Base-by-base conservation (phyloP, 53 echinoderm and acorn worm genomes). In the Echinometra lucunter region DNA sequence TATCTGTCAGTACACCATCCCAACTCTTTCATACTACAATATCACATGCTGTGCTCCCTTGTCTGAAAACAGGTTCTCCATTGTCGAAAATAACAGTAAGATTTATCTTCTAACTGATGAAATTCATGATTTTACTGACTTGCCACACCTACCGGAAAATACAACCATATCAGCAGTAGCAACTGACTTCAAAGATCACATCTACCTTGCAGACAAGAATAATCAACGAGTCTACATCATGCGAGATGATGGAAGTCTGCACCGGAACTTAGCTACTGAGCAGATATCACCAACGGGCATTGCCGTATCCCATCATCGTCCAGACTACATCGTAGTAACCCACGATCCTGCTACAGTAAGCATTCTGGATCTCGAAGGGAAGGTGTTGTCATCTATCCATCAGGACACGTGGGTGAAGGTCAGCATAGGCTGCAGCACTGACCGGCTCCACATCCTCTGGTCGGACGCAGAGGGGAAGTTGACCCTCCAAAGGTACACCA, bases 401-500 rank as follows among this genome's bases (percentile, higher is more conserved):
- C 28, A 89, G 4, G 32, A 57, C 23, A 30, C 37, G 3, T 89
- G 89, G 89, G 23, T 25, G 8, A 57, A 57, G 58, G 89, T 57
- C 45, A 45, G 0, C 37, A 57, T 89, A 18, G 89, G 56, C 6
- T 89, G 89, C 58, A 45, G 45, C 35, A 35, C 37, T 11, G 1
- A 57, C 58, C 18, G 37, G 1, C 32, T 57, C 9, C 13, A 53
- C 27, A 35, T 89, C 4, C 58, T 89, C n/a, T 89, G 89, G 89
- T 53, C 60, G 12, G 89, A 57, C 34, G 89, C 42, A 57, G 56
- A 57, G 21, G 58, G 58, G 1, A 49, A 57, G 57, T 21, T 28
- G 89, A 57, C 55, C 11, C 89, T 89, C 8, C 57, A 89, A 57
- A 89, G 89, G 58, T 89, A 56, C 89, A 57, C 55, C 89, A 30